These are phyloP conservation scores for Tupiocoris notatus DNA, from an alignment of 2,888 invertebrate species.

Conservation along the genomic window DNA sequence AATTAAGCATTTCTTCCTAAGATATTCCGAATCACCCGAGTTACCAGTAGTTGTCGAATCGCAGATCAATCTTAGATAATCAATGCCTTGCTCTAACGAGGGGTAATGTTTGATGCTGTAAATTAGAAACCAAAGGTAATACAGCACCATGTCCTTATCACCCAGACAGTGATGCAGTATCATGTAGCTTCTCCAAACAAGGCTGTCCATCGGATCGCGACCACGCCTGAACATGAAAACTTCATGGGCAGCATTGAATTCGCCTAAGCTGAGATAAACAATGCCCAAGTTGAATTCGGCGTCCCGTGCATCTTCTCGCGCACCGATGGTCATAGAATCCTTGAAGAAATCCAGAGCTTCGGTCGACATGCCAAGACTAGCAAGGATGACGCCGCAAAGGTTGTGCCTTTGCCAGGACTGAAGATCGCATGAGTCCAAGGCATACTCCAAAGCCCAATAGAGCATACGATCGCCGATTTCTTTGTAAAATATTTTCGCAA, in stretches of 20 bases:
- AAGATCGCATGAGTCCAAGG: constrained; percentile 26
- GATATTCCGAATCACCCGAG: not conserved
- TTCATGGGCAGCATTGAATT: constrained; percentile 23
- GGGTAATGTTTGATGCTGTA: constrained; percentile 37
- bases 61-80: constrained; percentile 18
- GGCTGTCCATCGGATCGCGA: constrained; percentile 29
- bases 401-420: constrained; percentile 28
- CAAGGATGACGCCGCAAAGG: constrained; percentile 31
- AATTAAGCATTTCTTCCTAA: constrained; percentile 23
- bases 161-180: constrained; percentile 27
- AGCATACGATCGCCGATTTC: constrained; percentile 32
- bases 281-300: constrained; percentile 37
- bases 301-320: constrained; percentile 19
- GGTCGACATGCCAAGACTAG: not conserved
- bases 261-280: constrained; percentile 20
- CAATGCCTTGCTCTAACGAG: constrained; percentile 27
- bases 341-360: constrained; percentile 26
- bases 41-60: not conserved
- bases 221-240: constrained; percentile 27
- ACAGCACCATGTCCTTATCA: constrained; percentile 20
- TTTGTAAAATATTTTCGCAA: constrained; percentile 24
- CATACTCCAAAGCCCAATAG: constrained; percentile 17
- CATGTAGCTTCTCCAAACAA: constrained; percentile 33
- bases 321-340: constrained; percentile 23
- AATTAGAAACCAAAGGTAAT: constrained; percentile 27